Evolutionary conservation across 1,140 invertebrate species (phyloP), one percentile per base, ranked within the genome.

Genomic region (Drosophila virilis): DNA sequence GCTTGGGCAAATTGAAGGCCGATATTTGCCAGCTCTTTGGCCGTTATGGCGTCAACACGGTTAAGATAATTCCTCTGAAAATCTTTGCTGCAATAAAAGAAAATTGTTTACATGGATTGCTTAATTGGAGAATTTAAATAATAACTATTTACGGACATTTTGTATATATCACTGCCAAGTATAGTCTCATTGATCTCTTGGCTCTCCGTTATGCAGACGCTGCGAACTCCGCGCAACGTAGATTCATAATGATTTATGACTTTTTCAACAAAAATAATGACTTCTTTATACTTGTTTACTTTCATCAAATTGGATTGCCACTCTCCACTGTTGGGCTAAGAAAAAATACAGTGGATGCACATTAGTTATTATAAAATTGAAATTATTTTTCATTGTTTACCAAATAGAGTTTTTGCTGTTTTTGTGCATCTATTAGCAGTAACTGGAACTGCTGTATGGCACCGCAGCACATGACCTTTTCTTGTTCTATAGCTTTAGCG

Each of bases 121-220:
- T 6, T 6, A 37, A 10, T 9, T 4, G n/a, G 0, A 0, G 15
- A 54, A 52, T 15, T 3, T 8, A 8, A 13, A 52, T 9, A 35
- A 35, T 2, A 28, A 28, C 22, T 28, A 28, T 8, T 52, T 8
- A 68, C 77, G 48, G 70, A 89, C 84, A 84, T 15, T 33, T 70
- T 37, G 43, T 52, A 89, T 33, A 59, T 46, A 51, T 90, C 84
- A 13, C 33, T 37, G 0, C 66, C 33, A 17, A 28, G 15, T 6
- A 52, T 45, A 7, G 43, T 45, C 0, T 71, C 42, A 7, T 62
- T 45, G 0, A 79, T 48, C 2, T 74, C 28, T 13, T 61, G 46
- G 7, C 72, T 70, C n/a, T 10, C 13, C 0, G 52, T 58, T 0
- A 78, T 45, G 10, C 13, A 52, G 8, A 7, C 37, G 0, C 43